phyloP scores from a whole-genome alignment of 1,140 invertebrate genomes.

The Cylas formicarius region DNA sequence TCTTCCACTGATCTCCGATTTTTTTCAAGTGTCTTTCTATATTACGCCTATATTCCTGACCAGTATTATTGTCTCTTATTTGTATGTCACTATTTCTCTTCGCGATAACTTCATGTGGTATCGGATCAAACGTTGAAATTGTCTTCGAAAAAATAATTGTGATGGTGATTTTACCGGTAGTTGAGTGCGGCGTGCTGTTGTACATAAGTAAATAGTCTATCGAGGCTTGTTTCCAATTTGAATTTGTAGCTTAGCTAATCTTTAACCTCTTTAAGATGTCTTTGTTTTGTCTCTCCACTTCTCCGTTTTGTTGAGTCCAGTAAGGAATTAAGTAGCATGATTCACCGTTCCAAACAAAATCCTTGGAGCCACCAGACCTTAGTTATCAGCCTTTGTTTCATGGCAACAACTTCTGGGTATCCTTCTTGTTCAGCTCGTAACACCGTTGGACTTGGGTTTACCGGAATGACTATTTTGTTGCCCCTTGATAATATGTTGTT shows the following conservation, averaged over 20 bases:
- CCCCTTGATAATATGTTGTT: no score
- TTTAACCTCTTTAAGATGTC: slow-evolving; percentile 31
- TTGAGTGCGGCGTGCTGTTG: slow-evolving; percentile 28
- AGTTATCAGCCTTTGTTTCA: slow-evolving; percentile 47
- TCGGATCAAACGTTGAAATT: slow-evolving; percentile 9
- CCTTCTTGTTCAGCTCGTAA: slow-evolving; percentile 45
- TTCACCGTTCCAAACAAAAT: neutral
- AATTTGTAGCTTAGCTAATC: slow-evolving; percentile 29
- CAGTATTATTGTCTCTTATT: slow-evolving; percentile 4
- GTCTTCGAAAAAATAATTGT: slow-evolving; percentile 22
- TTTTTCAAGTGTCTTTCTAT: slow-evolving; percentile 8
- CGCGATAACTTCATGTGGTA: neutral
- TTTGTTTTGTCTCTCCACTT: slow-evolving; percentile 34
- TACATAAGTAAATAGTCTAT: slow-evolving; percentile 33
- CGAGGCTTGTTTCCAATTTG: slow-evolving; percentile 24
- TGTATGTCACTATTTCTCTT: slow-evolving; percentile 5
- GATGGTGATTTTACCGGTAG: slow-evolving; percentile 25
- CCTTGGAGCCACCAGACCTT: slow-evolving; percentile 47
- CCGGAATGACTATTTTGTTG: slow-evolving; percentile 11
- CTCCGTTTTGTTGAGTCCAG: slow-evolving; percentile 29
- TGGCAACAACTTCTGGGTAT: slow-evolving; percentile 47
- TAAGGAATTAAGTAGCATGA: slow-evolving; percentile 15
- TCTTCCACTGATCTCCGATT: slow-evolving; percentile 3
- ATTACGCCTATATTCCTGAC: slow-evolving; percentile 3
- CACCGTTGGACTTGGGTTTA: slow-evolving; percentile 23